Evolutionary conservation across 2,113 vertebrate species (phyloP), one percentile per base, ranked within the genome.

Genomic region (Myotis yumanensis): DNA sequence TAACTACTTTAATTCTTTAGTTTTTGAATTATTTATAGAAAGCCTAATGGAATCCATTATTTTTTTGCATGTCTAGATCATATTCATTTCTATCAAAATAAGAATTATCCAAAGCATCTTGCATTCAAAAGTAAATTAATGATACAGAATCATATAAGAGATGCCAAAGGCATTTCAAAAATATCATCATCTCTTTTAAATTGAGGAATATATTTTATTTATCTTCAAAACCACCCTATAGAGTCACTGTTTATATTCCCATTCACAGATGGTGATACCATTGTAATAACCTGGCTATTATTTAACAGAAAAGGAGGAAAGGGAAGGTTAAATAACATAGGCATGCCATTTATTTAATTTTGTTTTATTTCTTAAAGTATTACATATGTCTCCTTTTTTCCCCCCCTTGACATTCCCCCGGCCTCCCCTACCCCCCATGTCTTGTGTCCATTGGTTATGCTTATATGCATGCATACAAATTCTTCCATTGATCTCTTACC

Each of bases 41-140:
- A 73, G 20, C 25, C 59, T 94, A 52, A 59, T 91, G 57, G 93
- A 91, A 95, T 80, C 35, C 40, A 80, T 86, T 82, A 54, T 57
- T 71, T 76, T 46, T 89, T 85, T 89, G n/a, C 7, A 48, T 76
- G 12, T 85, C 43, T n/a, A 71, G 8, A 46, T 95, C 80, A 71
- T 80, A 80, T 6, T 88, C 32, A 83, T 37, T 90, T 83, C 80
- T 84, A 76, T 92, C 9, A 89, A 89, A 91, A 37, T 81, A 81
- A 75, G 64, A 91, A 93, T 77, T 93, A 85, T 28, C 46, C 30
- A 84, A 64, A 77, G 11, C 40, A 72, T 89, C 15, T 87, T 88
- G 48, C 17, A 30, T 77, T 88, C 77, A 40, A 76, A 87, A 94
- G 23, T 91, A 84, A 96, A 14, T 82, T 54, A 20, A 46, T 90